These are phyloP conservation scores for Urocynchramus pylzowi DNA, from an alignment of 2,113 vertebrate species.

Conservation along the genomic window DNA sequence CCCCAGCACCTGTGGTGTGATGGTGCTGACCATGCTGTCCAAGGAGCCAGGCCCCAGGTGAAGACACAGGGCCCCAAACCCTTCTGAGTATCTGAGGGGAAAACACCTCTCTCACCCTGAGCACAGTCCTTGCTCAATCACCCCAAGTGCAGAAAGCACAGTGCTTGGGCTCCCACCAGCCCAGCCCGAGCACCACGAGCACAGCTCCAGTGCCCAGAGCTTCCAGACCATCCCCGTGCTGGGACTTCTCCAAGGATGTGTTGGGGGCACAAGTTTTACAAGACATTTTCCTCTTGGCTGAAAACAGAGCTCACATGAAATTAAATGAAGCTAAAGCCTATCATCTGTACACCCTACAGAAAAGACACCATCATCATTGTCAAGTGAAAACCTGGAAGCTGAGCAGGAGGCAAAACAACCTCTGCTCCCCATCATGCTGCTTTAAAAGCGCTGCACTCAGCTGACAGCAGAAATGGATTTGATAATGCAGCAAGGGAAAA, in stretches of 20 bases:
- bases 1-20: background rate
- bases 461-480: background rate
- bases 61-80: background rate
- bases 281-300: background rate
- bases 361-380: background rate
- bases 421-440: background rate
- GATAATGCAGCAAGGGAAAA: background rate
- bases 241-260: background rate
- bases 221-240: background rate
- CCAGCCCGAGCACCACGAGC: background rate
- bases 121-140: background rate
- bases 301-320: background rate
- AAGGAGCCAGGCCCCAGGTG: background rate
- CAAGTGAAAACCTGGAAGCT: background rate
- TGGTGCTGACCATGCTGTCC: rapidly evolving
- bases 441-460: background rate
- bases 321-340: background rate
- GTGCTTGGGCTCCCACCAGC: background rate
- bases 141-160: background rate
- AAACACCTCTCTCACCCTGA: background rate
- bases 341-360: background rate
- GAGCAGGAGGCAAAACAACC: background rate
- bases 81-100: background rate
- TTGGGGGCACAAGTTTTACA: background rate
- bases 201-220: background rate